Percentiles rank a stretch among this genome's conserved stretches.
These are phyloP conservation scores for Beris chalybata DNA, from an alignment of 2,888 invertebrate genomes.

Conservation along the genomic window DNA sequence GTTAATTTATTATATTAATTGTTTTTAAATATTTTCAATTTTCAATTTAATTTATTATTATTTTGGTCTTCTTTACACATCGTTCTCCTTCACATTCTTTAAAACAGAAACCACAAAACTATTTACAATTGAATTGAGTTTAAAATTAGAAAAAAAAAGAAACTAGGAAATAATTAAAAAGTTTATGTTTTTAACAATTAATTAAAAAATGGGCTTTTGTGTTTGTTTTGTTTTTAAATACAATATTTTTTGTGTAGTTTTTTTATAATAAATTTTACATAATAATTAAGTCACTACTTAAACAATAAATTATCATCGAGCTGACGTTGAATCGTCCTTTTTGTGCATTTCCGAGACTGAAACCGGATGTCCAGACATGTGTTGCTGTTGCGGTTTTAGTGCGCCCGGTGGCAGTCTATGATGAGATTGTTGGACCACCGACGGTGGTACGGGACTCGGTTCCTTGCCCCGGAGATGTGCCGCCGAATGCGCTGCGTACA, in stretches of 20 bases:
- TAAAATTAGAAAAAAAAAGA: background rate
- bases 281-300: slow-evolving; percentile 31
- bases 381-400: slow-evolving; percentile 38
- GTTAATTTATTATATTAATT: slow-evolving; percentile 4
- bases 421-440: slow-evolving; percentile 47
- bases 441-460: slow-evolving; percentile 55
- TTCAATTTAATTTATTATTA: slow-evolving; percentile 30
- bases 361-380: slow-evolving; percentile 38
- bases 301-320: slow-evolving; percentile 46
- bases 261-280: slow-evolving; percentile 6
- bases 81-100: background rate
- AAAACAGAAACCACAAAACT: slow-evolving; percentile 11
- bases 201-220: background rate
- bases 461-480: slow-evolving; percentile 54
- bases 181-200: slow-evolving; percentile 21
- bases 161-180: slow-evolving; percentile 21
- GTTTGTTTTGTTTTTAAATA: background rate
- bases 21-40: slow-evolving; percentile 7
- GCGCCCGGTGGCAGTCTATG: slow-evolving; percentile 50
- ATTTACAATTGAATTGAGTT: slow-evolving; percentile 16
- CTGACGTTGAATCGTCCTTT: slow-evolving; percentile 45
- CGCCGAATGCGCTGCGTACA: slow-evolving; percentile 65
- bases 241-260: background rate
- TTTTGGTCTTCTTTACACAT: slow-evolving; percentile 12
- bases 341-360: slow-evolving; percentile 45